A percentile compares a stretch with the other conserved stretches of the same genome.
Conservation (phyloP, 2,797 vertebrate species). For the Hyperoplus lanceolatus region DNA sequence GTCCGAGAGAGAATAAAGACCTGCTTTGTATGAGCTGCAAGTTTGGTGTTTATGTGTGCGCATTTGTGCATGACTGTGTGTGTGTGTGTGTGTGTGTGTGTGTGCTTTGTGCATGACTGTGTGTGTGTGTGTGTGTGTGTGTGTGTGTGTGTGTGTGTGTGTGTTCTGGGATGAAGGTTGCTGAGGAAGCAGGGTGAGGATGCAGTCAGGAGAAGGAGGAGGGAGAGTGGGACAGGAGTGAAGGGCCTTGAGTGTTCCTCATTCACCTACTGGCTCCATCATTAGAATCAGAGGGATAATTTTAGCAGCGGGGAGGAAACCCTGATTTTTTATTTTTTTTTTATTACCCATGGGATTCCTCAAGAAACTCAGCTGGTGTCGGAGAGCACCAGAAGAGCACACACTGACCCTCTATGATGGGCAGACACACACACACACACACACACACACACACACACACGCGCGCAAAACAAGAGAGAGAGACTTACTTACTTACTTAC, state of each 20-base stretch:
- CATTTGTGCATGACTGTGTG: constrained; percentile 55
- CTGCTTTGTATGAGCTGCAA: constrained; percentile 82
- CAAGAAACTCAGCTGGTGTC: constrained; percentile 60
- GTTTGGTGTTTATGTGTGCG: constrained; percentile 76
- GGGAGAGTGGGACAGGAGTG: constrained; percentile 63
- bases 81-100: constrained; percentile 30
- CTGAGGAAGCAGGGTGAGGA: constrained; percentile 82
- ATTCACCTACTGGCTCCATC: constrained; percentile 73
- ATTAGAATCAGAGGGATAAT: constrained; percentile 77
- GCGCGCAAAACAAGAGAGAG: background rate
- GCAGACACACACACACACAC: constrained; percentile 11
- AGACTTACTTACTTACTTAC: constrained; percentile 2
- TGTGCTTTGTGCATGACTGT: background rate
- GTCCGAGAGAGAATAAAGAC: constrained; percentile 84
- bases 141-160: constrained; percentile 45
- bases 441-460: background rate
- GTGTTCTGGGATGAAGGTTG: constrained; percentile 72
- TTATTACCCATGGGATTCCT: constrained; percentile 53
- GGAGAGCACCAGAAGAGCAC: constrained; percentile 38
- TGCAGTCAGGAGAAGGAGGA: constrained; percentile 75
- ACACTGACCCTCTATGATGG: constrained; percentile 58
- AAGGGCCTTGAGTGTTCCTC: constrained; percentile 77
- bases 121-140: constrained; percentile 62
- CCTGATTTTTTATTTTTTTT: constrained; percentile 50
- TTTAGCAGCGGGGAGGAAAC: constrained; percentile 78